These are phyloP conservation scores for Tragulus kanchil DNA, from an alignment of 2,113 vertebrate species.

Conservation along the genomic window DNA sequence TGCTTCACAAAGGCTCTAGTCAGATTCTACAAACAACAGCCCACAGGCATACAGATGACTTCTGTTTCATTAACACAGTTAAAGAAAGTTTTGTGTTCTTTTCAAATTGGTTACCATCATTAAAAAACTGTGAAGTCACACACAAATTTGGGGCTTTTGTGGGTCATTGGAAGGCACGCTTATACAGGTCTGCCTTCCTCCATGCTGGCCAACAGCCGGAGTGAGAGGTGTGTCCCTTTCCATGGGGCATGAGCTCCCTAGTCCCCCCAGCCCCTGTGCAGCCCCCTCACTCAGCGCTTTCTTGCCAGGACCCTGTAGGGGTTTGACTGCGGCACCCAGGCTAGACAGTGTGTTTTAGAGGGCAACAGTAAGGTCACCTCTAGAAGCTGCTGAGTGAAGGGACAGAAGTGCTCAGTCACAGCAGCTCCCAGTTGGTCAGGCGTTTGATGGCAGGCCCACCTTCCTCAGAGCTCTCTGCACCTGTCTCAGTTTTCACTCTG, in stretches of 20 bases:
- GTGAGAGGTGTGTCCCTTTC: accelerated
- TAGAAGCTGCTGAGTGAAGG: neutral
- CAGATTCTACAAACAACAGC: neutral
- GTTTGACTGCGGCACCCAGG: neutral
- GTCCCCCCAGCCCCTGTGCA: accelerated
- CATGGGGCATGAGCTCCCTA: neutral
- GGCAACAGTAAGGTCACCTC: neutral
- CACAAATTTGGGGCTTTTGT: neutral
- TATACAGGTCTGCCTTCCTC: neutral
- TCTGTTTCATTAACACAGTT: neutral
- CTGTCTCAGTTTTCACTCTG: neutral
- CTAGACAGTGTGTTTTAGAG: neutral
- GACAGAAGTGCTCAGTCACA: accelerated
- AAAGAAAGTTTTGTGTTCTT: neutral
- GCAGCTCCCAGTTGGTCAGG: neutral
- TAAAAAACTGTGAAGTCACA: neutral
- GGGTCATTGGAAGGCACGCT: neutral
- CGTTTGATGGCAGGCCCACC: no score
- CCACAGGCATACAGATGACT: neutral
- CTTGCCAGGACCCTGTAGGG: neutral
- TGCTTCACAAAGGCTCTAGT: neutral
- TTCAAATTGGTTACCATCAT: neutral
- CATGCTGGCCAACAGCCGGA: neutral
- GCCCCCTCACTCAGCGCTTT: neutral
- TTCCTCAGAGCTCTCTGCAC: neutral